Percentiles rank a stretch among this genome's conserved stretches.
Evolutionary conservation across 1,140 invertebrate species (phyloP).

Genomic region (Procambarus virginalis): DNA sequence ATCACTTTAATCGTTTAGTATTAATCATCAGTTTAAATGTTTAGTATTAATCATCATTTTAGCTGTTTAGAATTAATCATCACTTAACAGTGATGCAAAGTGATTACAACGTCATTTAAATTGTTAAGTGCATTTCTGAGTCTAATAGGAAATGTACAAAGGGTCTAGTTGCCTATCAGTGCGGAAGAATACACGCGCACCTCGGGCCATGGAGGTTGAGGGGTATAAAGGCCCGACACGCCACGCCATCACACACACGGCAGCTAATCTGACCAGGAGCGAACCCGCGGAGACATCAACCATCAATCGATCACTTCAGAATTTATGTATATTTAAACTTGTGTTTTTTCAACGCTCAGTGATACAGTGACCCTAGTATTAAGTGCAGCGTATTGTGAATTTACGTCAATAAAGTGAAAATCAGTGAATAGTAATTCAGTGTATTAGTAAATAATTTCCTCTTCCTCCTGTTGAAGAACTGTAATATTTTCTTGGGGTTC

Average conservation of each 20-base stretch:
- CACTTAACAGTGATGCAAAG: too few relatives aligned
- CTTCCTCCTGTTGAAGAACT: background rate
- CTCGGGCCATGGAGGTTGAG: background rate
- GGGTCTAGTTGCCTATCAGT: background rate
- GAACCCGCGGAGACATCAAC: background rate
- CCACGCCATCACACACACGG: background rate
- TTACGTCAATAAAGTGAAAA: background rate
- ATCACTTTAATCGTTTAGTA: too few relatives aligned
- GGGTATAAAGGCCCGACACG: background rate
- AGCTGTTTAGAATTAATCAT: too few relatives aligned
- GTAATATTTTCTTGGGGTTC: background rate
- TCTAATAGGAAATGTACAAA: background rate
- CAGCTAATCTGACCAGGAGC: background rate
- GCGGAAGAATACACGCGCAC: background rate
- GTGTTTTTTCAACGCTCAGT: too few relatives aligned
- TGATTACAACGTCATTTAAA: too few relatives aligned
- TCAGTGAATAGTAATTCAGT: too few relatives aligned
- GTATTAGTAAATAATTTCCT: conserved; percentile 9
- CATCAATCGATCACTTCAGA: background rate
- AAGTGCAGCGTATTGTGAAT: background rate
- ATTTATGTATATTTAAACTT: background rate
- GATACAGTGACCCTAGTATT: background rate
- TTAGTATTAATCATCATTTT: too few relatives aligned
- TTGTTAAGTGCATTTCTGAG: too few relatives aligned
- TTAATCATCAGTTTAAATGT: too few relatives aligned